Evolutionary conservation across 2,113 vertebrate genomes (phyloP).

Genomic region (Sarotherodon lohbergeri): DNA sequence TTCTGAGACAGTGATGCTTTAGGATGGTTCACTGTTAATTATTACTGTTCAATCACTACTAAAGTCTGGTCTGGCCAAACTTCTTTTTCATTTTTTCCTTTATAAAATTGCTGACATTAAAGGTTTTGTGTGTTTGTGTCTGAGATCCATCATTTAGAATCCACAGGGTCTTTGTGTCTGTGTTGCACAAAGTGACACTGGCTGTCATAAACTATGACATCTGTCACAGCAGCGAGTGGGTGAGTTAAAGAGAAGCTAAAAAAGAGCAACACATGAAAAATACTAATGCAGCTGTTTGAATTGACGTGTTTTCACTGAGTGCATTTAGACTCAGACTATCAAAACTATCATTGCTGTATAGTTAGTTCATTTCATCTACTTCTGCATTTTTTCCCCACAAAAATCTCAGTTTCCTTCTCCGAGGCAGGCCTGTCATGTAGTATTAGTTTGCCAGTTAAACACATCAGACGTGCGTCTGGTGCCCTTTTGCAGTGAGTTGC

Average conservation of each 20-base stretch:
- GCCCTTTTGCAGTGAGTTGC: neutral
- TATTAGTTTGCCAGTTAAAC: neutral
- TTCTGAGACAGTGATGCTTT: neutral
- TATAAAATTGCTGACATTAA: neutral
- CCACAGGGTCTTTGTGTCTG: neutral
- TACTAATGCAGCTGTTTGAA: neutral
- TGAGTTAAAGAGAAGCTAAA: neutral
- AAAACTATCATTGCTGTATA: neutral
- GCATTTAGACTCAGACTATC: neutral
- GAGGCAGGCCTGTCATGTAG: neutral
- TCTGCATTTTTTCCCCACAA: accelerated
- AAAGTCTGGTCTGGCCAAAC: neutral
- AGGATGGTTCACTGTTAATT: neutral
- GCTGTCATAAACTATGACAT: neutral
- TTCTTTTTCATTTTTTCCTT: no score
- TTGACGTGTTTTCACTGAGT: accelerated
- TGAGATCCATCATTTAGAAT: neutral
- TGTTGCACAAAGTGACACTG: neutral
- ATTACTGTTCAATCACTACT: accelerated
- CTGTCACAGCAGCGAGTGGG: neutral
- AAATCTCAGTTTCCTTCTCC: neutral
- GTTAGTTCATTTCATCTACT: no score
- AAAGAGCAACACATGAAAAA: neutral
- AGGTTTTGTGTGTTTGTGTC: accelerated
- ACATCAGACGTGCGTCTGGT: neutral